phyloP scores from a whole-genome alignment of 2,113 vertebrate genomes.

The Triplophysa siluroides region DNA sequence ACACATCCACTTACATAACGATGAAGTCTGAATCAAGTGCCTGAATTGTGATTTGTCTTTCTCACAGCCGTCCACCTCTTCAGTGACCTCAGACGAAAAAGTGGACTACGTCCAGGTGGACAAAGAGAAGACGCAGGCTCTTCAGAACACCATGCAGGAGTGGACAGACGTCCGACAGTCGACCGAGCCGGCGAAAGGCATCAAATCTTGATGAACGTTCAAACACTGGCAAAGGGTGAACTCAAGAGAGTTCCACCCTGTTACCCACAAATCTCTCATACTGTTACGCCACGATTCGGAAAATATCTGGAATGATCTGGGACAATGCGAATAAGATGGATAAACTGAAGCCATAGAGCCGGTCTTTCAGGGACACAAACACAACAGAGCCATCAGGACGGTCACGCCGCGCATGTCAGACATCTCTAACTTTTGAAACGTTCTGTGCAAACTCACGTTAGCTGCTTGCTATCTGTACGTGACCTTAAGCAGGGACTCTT shows the following conservation, averaged over 20 bases:
- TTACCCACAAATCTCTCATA: constrained; percentile 21
- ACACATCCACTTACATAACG: not conserved
- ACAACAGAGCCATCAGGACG: constrained; percentile 1
- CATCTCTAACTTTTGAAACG: constrained; percentile 7
- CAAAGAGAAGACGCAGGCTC: constrained; percentile 95
- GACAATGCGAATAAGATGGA: constrained; percentile 47
- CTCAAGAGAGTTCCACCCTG: constrained; percentile 24
- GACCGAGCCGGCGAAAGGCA: constrained; percentile 84
- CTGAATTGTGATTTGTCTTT: constrained; percentile 16
- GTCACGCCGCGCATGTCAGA: constrained; percentile 9
- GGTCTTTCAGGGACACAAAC: not conserved
- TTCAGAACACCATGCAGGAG: constrained; percentile 99
- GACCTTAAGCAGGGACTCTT: not conserved
- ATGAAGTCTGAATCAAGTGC: not conserved
- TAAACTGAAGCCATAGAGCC: constrained; percentile 67
- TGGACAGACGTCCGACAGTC: constrained; percentile 98
- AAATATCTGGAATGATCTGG: constrained; percentile 3
- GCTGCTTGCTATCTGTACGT: constrained; percentile 3
- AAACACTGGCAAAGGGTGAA: constrained; percentile 1
- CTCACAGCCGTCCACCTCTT: constrained; percentile 91
- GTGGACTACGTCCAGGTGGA: constrained; percentile 98
- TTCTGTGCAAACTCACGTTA: constrained; percentile 6
- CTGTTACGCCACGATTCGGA: constrained; percentile 22
- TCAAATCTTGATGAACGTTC: constrained; percentile 79
- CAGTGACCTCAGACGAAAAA: constrained; percentile 93